Conservation (phyloP, 1,140 invertebrate species). For the Hormaphis cornu region DNA sequence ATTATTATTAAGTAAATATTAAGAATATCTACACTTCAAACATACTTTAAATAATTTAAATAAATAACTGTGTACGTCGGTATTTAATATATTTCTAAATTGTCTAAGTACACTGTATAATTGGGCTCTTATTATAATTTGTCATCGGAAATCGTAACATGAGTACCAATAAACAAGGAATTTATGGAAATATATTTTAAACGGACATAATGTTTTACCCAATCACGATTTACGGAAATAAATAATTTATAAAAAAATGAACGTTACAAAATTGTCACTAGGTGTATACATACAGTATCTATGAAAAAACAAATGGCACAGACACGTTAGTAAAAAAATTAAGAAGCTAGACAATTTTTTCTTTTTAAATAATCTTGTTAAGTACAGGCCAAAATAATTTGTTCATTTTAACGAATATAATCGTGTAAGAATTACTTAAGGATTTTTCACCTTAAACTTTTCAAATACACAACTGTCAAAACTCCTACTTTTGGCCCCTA, state of each 20-base stretch:
- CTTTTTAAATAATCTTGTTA: slow-evolving; percentile 26
- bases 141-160: background rate
- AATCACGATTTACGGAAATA: slow-evolving; percentile 8
- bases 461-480: background rate
- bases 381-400: slow-evolving; percentile 18
- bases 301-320: slow-evolving; percentile 30
- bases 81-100: background rate
- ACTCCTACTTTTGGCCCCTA: slow-evolving; percentile 27
- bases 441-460: background rate
- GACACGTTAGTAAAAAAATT: slow-evolving; percentile 31
- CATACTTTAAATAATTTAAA: too few relatives aligned
- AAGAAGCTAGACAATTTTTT: slow-evolving; percentile 28
- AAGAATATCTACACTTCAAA: too few relatives aligned
- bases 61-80: too few relatives aligned
- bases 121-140: background rate
- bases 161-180: background rate
- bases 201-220: background rate
- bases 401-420: background rate
- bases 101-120: background rate
- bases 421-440: background rate
- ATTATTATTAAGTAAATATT: too few relatives aligned
- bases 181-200: slow-evolving; percentile 12
- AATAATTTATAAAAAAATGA: background rate
- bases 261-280: slow-evolving; percentile 19
- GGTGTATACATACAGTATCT: slow-evolving; percentile 3